These are phyloP conservation scores for Zelostemma sp. DNA, from an alignment of 1,140 invertebrate genomes.

Conservation along the genomic window DNA sequence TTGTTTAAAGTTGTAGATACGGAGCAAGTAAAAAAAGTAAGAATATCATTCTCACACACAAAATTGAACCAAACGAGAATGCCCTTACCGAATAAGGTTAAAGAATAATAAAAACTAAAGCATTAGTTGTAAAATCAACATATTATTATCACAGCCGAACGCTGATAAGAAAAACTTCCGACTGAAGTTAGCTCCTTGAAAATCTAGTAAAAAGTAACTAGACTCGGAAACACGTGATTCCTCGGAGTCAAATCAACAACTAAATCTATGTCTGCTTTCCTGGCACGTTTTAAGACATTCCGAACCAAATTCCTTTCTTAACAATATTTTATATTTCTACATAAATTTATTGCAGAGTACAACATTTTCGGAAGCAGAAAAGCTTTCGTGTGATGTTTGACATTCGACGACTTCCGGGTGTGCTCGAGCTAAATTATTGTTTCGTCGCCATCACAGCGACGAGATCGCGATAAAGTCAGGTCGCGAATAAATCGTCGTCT, in stretches of 20 bases:
- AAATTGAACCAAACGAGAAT: too few relatives aligned
- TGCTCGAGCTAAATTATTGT: slow-evolving; percentile 22
- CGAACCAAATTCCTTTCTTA: background rate
- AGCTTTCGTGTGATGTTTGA: too few relatives aligned
- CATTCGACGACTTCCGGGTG: slow-evolving; percentile 8
- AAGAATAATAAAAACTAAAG: background rate
- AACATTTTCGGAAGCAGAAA: background rate
- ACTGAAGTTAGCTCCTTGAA: too few relatives aligned
- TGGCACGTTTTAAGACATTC: background rate
- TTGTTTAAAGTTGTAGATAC: too few relatives aligned
- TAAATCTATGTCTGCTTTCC: background rate
- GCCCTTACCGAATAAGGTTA: background rate
- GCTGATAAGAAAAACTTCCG: background rate
- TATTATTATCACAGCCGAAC: background rate
- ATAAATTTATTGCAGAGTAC: background rate
- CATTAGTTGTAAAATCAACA: background rate
- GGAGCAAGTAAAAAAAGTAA: background rate
- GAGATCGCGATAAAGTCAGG: slow-evolving; percentile 65
- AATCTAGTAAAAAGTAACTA: too few relatives aligned
- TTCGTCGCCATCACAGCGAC: slow-evolving; percentile 79
- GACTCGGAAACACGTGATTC: slow-evolving; percentile 13
- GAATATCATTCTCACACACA: too few relatives aligned
- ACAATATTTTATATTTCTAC: too few relatives aligned
- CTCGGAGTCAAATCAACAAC: slow-evolving; percentile 4
- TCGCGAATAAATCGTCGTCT: slow-evolving; percentile 74